These are phyloP conservation scores for Rhabdophis nuchalis DNA, from an alignment of 2,797 vertebrate species.

Conservation along the genomic window DNA sequence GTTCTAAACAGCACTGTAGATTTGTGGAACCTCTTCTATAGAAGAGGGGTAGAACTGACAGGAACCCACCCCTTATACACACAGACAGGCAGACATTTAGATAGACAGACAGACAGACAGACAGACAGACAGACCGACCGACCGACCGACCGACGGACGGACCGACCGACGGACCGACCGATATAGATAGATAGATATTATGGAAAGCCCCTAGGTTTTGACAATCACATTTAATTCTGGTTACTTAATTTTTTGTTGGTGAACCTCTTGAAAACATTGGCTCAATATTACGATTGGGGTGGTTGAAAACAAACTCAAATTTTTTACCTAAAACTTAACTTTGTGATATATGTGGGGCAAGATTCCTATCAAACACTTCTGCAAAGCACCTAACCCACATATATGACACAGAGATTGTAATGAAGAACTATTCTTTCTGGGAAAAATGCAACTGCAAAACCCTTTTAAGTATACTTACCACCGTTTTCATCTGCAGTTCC, in stretches of 20 bases:
- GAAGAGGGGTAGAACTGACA: too few species aligned
- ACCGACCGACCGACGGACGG: too few species aligned
- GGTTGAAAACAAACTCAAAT: background rate
- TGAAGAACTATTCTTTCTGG: background rate
- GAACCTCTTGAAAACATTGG: background rate
- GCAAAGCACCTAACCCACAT: background rate
- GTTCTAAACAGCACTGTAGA: too few species aligned
- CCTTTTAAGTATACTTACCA: conserved; percentile 74
- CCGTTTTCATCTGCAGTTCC: conserved; percentile 96
- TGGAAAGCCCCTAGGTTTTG: background rate
- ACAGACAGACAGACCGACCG: too few species aligned
- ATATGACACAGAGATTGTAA: background rate
- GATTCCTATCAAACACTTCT: background rate
- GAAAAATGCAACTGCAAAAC: conserved; percentile 16
- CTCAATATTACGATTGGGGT: background rate
- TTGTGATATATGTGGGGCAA: background rate
- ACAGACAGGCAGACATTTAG: too few species aligned
- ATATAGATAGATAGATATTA: background rate
- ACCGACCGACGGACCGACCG: too few species aligned
- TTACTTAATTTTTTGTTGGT: background rate
- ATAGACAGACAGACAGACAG: too few species aligned
- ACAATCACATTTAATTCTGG: background rate
- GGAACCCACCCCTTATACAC: too few species aligned
- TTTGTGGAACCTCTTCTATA: too few species aligned
- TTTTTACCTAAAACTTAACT: background rate